phyloP scores from a whole-genome alignment of 2,888 invertebrate species.

The Taphrorychus bicolor region DNA sequence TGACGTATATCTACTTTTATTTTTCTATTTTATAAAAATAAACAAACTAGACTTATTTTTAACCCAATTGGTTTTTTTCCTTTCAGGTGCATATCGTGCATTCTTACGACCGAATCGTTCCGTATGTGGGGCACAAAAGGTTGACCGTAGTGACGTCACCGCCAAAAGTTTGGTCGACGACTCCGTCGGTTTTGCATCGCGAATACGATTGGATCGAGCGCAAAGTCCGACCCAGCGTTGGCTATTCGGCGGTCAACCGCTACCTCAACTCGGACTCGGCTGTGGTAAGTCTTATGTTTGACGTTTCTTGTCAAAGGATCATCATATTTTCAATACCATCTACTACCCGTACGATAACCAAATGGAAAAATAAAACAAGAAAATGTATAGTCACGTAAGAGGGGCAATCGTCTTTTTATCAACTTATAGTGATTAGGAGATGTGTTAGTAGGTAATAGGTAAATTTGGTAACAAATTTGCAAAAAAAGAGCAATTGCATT shows the following conservation, averaged over 20 bases:
- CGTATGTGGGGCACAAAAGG: conserved; percentile 64
- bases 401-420: too few relatives aligned
- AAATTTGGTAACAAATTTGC: too few relatives aligned
- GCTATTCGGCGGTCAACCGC: conserved; percentile 74
- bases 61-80: too few relatives aligned
- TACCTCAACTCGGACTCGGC: conserved; percentile 80
- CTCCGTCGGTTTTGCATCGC: conserved; percentile 71
- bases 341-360: not conserved
- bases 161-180: conserved; percentile 67
- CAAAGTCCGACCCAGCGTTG: conserved; percentile 67
- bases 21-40: too few relatives aligned
- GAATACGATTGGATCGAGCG: conserved; percentile 75
- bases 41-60: too few relatives aligned
- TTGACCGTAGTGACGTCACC: conserved; percentile 69
- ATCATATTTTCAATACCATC: not conserved
- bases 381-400: too few relatives aligned
- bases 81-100: conserved; percentile 60
- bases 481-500: too few relatives aligned
- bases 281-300: conserved; percentile 65
- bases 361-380: not conserved
- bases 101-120: conserved; percentile 59
- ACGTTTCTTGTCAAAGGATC: not conserved
- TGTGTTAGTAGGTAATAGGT: too few relatives aligned
- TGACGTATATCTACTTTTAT: too few relatives aligned
- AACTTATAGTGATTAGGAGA: too few relatives aligned